Conservation (phyloP, 2,113 vertebrate genomes). For the Apeltes quadracus region DNA sequence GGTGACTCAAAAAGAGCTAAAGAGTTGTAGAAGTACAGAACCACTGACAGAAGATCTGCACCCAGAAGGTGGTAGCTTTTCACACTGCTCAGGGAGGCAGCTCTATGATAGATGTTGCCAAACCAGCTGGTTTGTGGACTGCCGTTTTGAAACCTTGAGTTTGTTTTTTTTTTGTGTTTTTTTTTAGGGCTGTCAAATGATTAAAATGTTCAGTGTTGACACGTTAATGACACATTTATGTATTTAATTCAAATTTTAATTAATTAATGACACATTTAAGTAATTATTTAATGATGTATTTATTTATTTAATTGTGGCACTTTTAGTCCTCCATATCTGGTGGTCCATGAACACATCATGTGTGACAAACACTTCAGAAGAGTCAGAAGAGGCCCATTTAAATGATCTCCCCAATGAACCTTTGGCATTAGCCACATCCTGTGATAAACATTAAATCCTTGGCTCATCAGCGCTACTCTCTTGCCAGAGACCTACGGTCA, state of each 20-base stretch:
- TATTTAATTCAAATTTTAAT: no score
- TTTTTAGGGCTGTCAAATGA: no score
- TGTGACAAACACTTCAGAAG: no score
- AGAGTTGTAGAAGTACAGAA: background rate
- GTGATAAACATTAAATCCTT: background rate
- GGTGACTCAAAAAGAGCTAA: slow-evolving; percentile 1
- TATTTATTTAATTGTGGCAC: no score
- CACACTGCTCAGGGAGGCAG: slow-evolving; percentile 22
- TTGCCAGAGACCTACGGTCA: background rate
- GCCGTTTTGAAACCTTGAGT: background rate
- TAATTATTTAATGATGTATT: no score
- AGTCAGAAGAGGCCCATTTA: background rate
- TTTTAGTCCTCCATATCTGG: no score
- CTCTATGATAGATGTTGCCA: slow-evolving; percentile 11
- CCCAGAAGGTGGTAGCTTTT: slow-evolving; percentile 24
- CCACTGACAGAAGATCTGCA: slow-evolving; percentile 5
- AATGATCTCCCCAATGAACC: background rate
- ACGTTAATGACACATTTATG: no score
- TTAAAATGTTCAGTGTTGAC: no score
- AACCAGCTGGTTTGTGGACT: slow-evolving; percentile 22
- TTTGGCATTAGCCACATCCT: background rate
- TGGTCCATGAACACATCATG: background rate
- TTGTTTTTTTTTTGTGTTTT: no score
- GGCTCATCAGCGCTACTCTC: background rate
- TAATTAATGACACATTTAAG: no score